Percentiles rank a stretch among this genome's conserved stretches.
Evolutionary conservation across 2,113 vertebrate species (phyloP).

Genomic region (Brienomyrus longianalis): DNA sequence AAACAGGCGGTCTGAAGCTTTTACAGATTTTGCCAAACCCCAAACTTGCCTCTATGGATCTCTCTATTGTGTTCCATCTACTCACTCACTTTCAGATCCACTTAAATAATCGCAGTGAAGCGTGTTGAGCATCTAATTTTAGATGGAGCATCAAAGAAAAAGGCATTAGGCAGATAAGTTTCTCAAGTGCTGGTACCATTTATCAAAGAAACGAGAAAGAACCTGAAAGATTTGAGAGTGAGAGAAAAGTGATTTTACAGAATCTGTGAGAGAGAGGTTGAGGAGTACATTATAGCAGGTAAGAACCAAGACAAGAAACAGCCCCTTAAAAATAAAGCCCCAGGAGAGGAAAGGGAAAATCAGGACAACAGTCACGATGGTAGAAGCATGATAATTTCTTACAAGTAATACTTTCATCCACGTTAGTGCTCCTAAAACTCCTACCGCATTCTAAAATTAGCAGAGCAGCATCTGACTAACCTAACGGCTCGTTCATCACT

Average conservation of each 20-base stretch:
- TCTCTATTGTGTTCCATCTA: not conserved
- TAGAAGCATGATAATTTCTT: not conserved
- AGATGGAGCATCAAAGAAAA: not conserved
- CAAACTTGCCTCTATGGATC: not conserved
- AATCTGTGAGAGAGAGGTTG: not conserved
- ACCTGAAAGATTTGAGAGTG: not conserved
- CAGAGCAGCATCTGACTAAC: not conserved
- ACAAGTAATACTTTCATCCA: not conserved
- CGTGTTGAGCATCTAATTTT: not conserved
- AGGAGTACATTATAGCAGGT: not conserved
- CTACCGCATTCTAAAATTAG: constrained; percentile 2
- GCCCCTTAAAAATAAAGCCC: not conserved
- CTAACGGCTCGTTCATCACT: not conserved
- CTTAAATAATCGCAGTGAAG: not conserved
- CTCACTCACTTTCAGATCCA: not conserved
- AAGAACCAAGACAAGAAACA: not conserved
- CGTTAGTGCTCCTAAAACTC: not conserved
- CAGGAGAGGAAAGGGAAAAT: not conserved
- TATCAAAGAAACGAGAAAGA: not conserved
- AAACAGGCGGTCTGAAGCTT: not conserved
- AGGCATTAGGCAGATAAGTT: not conserved
- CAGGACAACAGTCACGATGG: not conserved
- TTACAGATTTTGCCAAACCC: not conserved
- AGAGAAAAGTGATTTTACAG: not conserved
- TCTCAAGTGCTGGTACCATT: not conserved